Conservation (phyloP, 2,113 vertebrate species). For the Hipposideros armiger region DNA sequence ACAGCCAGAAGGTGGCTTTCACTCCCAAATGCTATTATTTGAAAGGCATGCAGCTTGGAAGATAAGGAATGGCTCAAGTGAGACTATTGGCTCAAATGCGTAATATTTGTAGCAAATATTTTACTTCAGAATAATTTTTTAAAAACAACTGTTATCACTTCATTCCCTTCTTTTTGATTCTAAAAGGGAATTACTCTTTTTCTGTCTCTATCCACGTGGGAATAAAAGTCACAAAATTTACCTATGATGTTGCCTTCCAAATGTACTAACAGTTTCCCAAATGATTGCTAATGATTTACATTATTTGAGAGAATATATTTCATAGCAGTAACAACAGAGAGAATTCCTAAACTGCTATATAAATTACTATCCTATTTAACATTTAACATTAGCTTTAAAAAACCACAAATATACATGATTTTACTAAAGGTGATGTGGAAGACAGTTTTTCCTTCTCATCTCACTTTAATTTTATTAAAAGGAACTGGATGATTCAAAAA, state of each 20-base stretch:
- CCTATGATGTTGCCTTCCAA: slow-evolving; percentile 3
- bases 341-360: neutral
- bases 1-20: neutral
- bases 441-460: slow-evolving; percentile 71
- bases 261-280: slow-evolving; percentile 47
- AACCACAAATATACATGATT: neutral
- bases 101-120: slow-evolving; percentile 14
- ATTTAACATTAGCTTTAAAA: slow-evolving; percentile 33
- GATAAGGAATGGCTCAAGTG: neutral
- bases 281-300: slow-evolving; percentile 4
- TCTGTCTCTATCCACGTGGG: neutral
- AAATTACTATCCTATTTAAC: slow-evolving; percentile 22
- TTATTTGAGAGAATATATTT: slow-evolving; percentile 1
- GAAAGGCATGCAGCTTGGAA: neutral
- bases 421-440: slow-evolving; percentile 60
- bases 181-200: slow-evolving; percentile 32
- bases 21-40: neutral
- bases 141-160: neutral
- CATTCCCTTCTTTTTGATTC: slow-evolving; percentile 6
- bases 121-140: neutral
- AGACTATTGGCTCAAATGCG: neutral
- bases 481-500: slow-evolving; percentile 66
- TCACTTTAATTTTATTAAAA: slow-evolving; percentile 82
- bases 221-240: slow-evolving; percentile 25
- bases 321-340: neutral